Conservation (phyloP, 2,797 vertebrate species). For the Cheirogaleus major region DNA sequence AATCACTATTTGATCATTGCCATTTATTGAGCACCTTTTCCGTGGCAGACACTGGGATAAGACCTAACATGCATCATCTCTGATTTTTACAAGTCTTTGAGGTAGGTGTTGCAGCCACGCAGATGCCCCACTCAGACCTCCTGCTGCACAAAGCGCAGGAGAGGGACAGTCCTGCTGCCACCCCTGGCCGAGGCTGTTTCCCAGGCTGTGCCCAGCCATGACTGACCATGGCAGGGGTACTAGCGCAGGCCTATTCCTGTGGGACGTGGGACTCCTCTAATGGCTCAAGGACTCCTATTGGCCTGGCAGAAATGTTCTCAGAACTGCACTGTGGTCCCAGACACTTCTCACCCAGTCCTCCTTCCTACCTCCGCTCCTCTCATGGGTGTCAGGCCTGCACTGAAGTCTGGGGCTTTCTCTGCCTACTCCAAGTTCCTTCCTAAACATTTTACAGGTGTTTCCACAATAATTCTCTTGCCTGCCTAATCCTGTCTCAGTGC, state of each 20-base stretch:
- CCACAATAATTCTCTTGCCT: not conserved
- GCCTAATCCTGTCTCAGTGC: not conserved
- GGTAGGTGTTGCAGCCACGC: not conserved
- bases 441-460: not conserved
- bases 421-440: not conserved
- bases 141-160: not conserved
- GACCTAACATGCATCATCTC: not conserved
- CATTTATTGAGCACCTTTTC: not conserved
- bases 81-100: not conserved
- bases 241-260: not conserved
- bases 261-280: not conserved
- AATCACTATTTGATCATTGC: no score
- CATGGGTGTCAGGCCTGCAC: fast-evolving
- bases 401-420: not conserved
- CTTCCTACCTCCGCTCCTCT: fast-evolving
- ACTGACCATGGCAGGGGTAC: fast-evolving
- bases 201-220: not conserved
- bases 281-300: not conserved
- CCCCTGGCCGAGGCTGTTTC: not conserved
- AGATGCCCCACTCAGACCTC: not conserved
- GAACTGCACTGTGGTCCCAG: not conserved
- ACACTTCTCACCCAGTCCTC: not conserved
- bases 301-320: not conserved
- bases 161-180: fast-evolving
- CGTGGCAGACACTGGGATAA: not conserved